Evolutionary conservation across 2,113 vertebrate genomes (phyloP).

Genomic region (Larimichthys crocea): DNA sequence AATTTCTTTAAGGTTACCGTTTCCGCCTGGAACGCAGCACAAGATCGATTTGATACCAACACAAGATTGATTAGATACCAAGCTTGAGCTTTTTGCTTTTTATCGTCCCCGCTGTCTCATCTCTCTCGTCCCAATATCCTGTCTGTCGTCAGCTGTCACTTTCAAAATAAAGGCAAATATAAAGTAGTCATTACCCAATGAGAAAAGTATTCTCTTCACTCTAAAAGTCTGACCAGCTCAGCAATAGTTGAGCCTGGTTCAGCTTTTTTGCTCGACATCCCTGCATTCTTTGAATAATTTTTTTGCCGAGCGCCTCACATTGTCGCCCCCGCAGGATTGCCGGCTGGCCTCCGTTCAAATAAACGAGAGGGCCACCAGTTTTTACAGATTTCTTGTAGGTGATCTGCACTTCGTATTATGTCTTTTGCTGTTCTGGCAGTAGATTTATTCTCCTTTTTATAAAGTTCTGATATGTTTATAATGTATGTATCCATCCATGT

Average conservation of each 20-base stretch:
- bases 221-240: not conserved
- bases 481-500: not conserved
- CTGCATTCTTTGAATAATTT: too few species aligned
- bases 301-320: too few species aligned
- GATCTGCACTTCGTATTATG: not conserved
- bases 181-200: too few species aligned
- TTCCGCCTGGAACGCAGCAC: too few species aligned
- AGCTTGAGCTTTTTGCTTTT: too few species aligned
- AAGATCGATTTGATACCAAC: too few species aligned
- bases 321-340: not conserved
- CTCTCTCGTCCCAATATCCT: too few species aligned
- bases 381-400: not conserved
- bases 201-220: not conserved
- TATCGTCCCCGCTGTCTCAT: too few species aligned
- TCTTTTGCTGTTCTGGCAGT: not conserved
- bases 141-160: too few species aligned
- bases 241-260: not conserved
- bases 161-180: too few species aligned
- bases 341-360: not conserved
- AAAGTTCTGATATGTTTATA: not conserved
- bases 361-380: not conserved
- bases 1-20: too few species aligned
- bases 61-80: too few species aligned
- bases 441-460: not conserved
- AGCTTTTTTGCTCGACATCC: not conserved